phyloP scores from a whole-genome alignment of 2,113 vertebrate species.

The Trematomus loennbergii region DNA sequence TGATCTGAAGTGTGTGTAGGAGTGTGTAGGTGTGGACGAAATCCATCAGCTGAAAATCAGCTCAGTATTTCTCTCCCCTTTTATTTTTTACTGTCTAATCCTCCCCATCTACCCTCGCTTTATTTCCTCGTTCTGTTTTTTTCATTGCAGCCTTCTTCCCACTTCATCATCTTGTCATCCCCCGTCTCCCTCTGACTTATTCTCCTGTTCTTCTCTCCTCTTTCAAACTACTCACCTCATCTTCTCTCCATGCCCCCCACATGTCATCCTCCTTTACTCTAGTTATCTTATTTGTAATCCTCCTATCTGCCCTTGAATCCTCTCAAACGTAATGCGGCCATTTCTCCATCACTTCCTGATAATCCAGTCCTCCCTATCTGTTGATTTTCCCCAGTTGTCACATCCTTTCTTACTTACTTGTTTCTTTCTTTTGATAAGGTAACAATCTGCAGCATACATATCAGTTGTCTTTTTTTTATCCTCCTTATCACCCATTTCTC shows the following conservation, averaged over 20 bases:
- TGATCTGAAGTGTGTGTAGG: slow-evolving; percentile 23
- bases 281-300: slow-evolving; percentile 44
- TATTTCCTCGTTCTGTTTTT: slow-evolving; percentile 51
- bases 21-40: slow-evolving; percentile 41
- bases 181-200: not conserved
- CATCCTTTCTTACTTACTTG: not conserved
- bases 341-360: not conserved
- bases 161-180: slow-evolving; percentile 55
- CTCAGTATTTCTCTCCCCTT: slow-evolving; percentile 7
- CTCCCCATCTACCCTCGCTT: slow-evolving; percentile 33
- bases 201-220: slow-evolving; percentile 12
- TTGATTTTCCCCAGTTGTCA: not conserved
- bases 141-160: slow-evolving; percentile 30
- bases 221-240: slow-evolving; percentile 4
- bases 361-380: not conserved
- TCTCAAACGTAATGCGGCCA: slow-evolving; percentile 1
- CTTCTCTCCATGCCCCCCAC: not conserved
- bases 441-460: not conserved
- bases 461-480: not conserved
- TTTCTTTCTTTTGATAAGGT: slow-evolving; percentile 1
- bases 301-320: not conserved
- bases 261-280: not conserved
- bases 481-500: not conserved
- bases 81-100: slow-evolving; percentile 32
- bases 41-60: slow-evolving; percentile 69